Percentiles rank a stretch among this genome's conserved stretches.
Conservation (phyloP, 1,140 invertebrate genomes). For the Drosophila malerkotliana region DNA sequence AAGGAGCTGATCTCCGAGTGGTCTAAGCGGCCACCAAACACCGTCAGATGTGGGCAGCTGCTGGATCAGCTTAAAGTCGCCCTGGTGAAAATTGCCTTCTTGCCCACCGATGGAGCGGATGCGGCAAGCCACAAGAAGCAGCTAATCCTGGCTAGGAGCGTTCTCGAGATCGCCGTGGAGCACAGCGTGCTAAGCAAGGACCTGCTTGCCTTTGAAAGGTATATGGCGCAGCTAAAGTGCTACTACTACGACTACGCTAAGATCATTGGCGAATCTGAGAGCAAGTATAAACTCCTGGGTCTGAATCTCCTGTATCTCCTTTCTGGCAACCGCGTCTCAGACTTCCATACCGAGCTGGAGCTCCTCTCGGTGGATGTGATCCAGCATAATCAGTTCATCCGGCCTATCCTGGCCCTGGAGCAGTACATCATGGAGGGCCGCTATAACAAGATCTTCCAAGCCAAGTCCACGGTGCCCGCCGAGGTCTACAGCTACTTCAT, state of each 20-base stretch:
- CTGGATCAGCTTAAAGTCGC: conserved; percentile 92
- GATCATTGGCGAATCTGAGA: conserved; percentile 94
- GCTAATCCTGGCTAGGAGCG: conserved; percentile 94
- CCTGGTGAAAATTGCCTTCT: conserved; percentile 92
- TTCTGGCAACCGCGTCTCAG: conserved; percentile 97
- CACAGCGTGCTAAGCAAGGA: conserved; percentile 96
- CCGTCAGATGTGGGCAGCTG: conserved; percentile 89
- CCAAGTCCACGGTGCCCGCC: conserved; percentile 95
- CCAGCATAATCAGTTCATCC: conserved; percentile 96
- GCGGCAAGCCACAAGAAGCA: conserved; percentile 90
- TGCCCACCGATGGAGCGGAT: conserved; percentile 92
- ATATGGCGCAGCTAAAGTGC: conserved; percentile 98
- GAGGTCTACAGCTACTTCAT: conserved; percentile 98
- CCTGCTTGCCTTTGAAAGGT: conserved; percentile 97
- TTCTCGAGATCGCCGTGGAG: conserved; percentile 97
- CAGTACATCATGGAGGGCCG: conserved; percentile 99
- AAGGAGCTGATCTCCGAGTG: conserved; percentile 91
- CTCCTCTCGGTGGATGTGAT: conserved; percentile 96
- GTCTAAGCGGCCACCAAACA: conserved; percentile 88
- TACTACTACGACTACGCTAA: conserved; percentile 99
- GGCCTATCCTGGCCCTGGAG: conserved; percentile 97
- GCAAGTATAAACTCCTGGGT: conserved; percentile 97
- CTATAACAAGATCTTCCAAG: conserved; percentile 94
- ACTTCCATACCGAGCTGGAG: conserved; percentile 99
- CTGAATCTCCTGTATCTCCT: conserved; percentile 98